phyloP scores from a whole-genome alignment of 2,113 vertebrate genomes.

The Microtus richardsoni region DNA sequence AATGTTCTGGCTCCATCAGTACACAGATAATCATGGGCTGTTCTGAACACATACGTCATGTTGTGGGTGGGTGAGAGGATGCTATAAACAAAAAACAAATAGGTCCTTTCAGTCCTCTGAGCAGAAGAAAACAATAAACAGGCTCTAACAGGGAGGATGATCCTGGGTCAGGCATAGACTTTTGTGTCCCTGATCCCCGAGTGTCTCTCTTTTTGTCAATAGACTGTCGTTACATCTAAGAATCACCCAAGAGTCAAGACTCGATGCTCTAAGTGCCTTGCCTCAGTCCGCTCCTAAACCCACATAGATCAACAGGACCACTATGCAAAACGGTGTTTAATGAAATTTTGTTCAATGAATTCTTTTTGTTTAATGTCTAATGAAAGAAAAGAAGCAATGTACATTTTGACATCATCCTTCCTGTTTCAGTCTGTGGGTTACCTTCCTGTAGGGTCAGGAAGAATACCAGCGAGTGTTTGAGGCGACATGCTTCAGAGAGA shows the following conservation, averaged over 20 bases:
- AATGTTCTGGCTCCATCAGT: slow-evolving; percentile 78
- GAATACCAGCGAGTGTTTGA: not conserved
- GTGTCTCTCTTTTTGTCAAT: not conserved
- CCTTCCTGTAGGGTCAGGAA: not conserved
- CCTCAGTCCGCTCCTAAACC: not conserved
- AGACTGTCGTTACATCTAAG: not conserved
- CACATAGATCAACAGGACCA: not conserved
- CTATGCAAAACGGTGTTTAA: slow-evolving; percentile 11
- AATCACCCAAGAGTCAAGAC: slow-evolving; percentile 6
- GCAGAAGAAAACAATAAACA: slow-evolving; percentile 70
- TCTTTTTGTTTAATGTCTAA: slow-evolving; percentile 2
- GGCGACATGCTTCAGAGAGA: slow-evolving; percentile 11
- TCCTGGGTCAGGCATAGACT: slow-evolving; percentile 16
- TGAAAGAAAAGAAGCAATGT: slow-evolving; percentile 25
- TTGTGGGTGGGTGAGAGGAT: slow-evolving; percentile 66
- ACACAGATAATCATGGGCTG: slow-evolving; percentile 77
- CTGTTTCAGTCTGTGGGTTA: not conserved
- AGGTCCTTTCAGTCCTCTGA: slow-evolving; percentile 75
- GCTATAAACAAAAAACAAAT: slow-evolving; percentile 79
- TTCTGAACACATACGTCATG: slow-evolving; percentile 80
- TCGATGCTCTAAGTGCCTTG: not conserved
- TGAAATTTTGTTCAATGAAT: slow-evolving; percentile 12
- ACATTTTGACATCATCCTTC: not conserved
- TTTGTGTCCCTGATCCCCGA: not conserved
- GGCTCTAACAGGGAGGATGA: slow-evolving; percentile 53